Evolutionary conservation across 2,797 vertebrate genomes (phyloP), one percentile per base, ranked within the genome.

Genomic region (Phalloptychus januarius): DNA sequence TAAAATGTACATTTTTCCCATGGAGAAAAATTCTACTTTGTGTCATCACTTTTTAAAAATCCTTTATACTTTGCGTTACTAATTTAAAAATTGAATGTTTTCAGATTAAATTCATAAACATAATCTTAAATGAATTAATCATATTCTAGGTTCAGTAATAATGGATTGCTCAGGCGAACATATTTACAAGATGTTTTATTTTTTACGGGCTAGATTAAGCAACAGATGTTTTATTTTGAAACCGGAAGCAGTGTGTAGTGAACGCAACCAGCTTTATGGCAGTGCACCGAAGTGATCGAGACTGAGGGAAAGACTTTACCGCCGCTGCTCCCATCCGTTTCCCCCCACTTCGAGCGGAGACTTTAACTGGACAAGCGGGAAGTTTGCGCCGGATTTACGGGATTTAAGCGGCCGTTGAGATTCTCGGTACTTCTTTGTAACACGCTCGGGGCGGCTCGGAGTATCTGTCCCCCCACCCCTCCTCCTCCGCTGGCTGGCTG

Each of bases 221-320:
- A 28, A 70, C 65, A 31, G 75, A 65, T 3, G 0, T 75, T 75
- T 92, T 90, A 89, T 72, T 89, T 75, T 89, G 86, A 85, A 88
- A 71, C 56, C 76, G 87, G 91, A 90, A 85, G 70, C 23, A 0
- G 0, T 0, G 0, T 7, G 18, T 25, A 0, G 4, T 36, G 4
- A 25, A 0, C 8, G 3, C n/a, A 0, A 45, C 1, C 8, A 20
- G 18, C 71, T 85, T 85, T 78, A 82, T 61, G 40, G 44, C 71
- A 7, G 48, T 77, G 10, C 72, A 78, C 63, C 45, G 87, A 91
- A 91, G 90, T 89, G 69, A 79, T 73, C 82, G 65, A 81, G 87
- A 87, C 86, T 67, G 71, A 70, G 85, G 36, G 69, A 72, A 77
- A 56, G 81, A 85, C 79, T 90, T 91, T 84, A 70, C 85, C 79